Conservation (phyloP, 2,113 vertebrate genomes). For the Cyanistes caeruleus region DNA sequence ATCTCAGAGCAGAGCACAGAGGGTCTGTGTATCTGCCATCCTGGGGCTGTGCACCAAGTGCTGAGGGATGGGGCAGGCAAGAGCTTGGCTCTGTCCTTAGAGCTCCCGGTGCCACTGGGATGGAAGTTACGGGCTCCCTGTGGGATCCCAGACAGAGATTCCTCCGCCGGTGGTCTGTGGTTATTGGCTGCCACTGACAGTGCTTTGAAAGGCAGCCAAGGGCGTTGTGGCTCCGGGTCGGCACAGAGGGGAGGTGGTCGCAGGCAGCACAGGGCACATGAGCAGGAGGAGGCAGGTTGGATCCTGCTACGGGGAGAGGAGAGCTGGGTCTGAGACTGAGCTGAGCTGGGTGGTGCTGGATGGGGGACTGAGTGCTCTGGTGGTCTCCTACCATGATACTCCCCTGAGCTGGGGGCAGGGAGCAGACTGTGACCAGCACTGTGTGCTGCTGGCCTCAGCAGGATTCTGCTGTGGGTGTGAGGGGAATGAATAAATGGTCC, state of each 20-base stretch:
- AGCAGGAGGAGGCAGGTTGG: neutral
- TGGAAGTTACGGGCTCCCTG: neutral
- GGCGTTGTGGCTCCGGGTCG: rapidly evolving
- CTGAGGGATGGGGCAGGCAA: neutral
- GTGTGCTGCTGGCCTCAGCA: constrained; percentile 26
- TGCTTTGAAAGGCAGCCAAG: neutral
- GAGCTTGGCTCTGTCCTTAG: neutral
- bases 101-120: neutral
- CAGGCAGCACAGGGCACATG: neutral
- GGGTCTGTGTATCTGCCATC: neutral
- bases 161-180: neutral
- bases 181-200: neutral
- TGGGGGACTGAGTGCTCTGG: neutral
- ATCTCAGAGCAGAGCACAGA: neutral
- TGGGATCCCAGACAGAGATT: neutral
- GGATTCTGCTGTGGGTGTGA: constrained; percentile 11
- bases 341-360: neutral
- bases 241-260: rapidly evolving
- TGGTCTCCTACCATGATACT: neutral
- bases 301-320: neutral
- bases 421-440: neutral
- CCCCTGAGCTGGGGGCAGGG: neutral
- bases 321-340: neutral
- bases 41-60: neutral
- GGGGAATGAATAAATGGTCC: constrained; percentile 36